Conservation (phyloP, 2,888 invertebrate species). For the Ophion costatus region DNA sequence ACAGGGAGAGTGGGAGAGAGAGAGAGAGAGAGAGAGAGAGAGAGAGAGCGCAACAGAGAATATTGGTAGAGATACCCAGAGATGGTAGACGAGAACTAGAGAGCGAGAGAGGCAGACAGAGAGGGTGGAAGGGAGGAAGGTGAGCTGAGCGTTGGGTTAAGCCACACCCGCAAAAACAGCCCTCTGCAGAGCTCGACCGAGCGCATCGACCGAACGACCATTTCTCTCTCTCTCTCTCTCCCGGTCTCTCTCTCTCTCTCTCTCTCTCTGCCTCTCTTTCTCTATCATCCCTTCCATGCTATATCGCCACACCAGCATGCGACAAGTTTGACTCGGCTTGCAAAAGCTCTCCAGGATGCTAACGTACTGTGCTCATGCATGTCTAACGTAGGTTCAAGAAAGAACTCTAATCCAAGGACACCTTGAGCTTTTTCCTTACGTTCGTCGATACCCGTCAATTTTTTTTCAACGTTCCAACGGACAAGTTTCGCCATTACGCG, state of each 20-base stretch:
- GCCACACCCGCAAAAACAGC: slow-evolving; percentile 83
- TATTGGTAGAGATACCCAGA: slow-evolving; percentile 41
- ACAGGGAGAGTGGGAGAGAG: slow-evolving; percentile 39
- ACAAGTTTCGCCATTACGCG: not conserved
- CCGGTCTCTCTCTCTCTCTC: slow-evolving; percentile 47
- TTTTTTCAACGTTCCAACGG: not conserved
- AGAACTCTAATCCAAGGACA: not conserved
- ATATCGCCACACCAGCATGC: slow-evolving; percentile 74
- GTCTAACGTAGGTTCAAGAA: not conserved
- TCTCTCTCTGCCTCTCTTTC: slow-evolving; percentile 55
- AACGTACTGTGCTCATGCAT: slow-evolving; percentile 50
- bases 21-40: slow-evolving; percentile 26
- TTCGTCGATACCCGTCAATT: not conserved
- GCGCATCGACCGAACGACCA: slow-evolving; percentile 79
- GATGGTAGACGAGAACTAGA: slow-evolving; percentile 52
- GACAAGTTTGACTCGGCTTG: slow-evolving; percentile 80
- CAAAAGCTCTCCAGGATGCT: slow-evolving; percentile 76
- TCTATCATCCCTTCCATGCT: slow-evolving; percentile 32
- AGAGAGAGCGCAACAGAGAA: slow-evolving; percentile 37
- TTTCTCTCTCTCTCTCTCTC: slow-evolving; percentile 50
- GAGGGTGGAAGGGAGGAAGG: slow-evolving; percentile 51
- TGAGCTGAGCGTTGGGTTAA: slow-evolving; percentile 76
- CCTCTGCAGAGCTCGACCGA: slow-evolving; percentile 78
- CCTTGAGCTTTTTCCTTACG: not conserved
- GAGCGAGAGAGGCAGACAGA: slow-evolving; percentile 28